Percentiles rank a stretch among this genome's conserved stretches.
Evolutionary conservation across 2,797 vertebrate genomes (phyloP).

Genomic region (Centropyge bicolor): DNA sequence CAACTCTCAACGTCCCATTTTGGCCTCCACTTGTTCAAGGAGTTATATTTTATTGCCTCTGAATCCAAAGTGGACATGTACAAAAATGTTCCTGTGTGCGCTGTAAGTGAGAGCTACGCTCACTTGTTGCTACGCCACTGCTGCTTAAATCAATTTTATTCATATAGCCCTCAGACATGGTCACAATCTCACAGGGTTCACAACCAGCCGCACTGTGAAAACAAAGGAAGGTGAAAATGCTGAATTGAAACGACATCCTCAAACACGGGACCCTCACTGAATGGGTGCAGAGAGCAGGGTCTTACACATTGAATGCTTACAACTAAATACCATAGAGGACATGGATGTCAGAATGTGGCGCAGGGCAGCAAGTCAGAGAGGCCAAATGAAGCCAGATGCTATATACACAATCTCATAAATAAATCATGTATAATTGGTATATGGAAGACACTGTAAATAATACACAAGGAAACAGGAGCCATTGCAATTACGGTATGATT

Average conservation of each 20-base stretch:
- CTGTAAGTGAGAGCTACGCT: background rate
- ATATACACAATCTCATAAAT: background rate
- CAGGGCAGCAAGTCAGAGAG: background rate
- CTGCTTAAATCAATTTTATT: slow-evolving; percentile 17
- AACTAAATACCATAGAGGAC: background rate
- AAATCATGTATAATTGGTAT: background rate
- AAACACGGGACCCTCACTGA: background rate
- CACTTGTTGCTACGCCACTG: background rate
- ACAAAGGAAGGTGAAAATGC: slow-evolving; percentile 16
- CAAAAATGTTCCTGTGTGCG: background rate
- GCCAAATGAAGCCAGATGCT: background rate
- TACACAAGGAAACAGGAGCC: background rate
- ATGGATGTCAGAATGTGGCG: background rate
- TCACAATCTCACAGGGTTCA: background rate
- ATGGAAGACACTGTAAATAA: background rate
- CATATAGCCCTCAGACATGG: background rate
- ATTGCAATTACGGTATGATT: background rate
- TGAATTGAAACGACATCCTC: slow-evolving; percentile 21
- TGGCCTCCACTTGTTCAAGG: background rate
- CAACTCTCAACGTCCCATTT: slow-evolving; percentile 1
- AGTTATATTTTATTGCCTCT: background rate
- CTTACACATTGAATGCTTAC: background rate
- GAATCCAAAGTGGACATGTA: background rate
- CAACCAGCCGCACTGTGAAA: slow-evolving; percentile 3
- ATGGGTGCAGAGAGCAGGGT: background rate